Conservation (phyloP, 2,113 vertebrate species). For the Malurus cyaneus region DNA sequence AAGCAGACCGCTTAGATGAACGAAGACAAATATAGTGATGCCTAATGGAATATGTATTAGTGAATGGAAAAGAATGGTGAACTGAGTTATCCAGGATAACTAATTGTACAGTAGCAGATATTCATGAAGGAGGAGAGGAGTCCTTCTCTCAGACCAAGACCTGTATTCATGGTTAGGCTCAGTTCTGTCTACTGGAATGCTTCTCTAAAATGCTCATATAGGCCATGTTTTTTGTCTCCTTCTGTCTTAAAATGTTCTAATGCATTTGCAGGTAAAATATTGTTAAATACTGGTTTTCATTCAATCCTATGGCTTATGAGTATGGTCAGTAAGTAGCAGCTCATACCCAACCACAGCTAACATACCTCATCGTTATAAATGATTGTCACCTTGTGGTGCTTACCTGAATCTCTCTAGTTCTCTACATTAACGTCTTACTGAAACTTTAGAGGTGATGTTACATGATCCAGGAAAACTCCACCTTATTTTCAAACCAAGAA, state of each 20-base stretch:
- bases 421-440: neutral
- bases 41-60: neutral
- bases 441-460: neutral
- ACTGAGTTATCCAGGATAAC: neutral
- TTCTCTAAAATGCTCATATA: neutral
- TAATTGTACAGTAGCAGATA: neutral
- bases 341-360: neutral
- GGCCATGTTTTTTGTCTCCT: neutral
- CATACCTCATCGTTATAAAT: neutral
- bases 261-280: neutral
- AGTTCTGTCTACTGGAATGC: neutral
- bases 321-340: neutral
- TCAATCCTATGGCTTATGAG: neutral
- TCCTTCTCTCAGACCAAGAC: neutral
- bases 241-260: neutral
- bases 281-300: neutral
- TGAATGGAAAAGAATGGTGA: neutral
- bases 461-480: neutral
- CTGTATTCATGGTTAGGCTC: neutral
- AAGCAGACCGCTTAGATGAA: neutral
- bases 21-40: neutral
- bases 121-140: neutral
- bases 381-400: neutral
- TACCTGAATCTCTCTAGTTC: neutral
- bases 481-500: conserved; percentile 4